Conservation (phyloP, 2,797 vertebrate species). For the Alauda arvensis region DNA sequence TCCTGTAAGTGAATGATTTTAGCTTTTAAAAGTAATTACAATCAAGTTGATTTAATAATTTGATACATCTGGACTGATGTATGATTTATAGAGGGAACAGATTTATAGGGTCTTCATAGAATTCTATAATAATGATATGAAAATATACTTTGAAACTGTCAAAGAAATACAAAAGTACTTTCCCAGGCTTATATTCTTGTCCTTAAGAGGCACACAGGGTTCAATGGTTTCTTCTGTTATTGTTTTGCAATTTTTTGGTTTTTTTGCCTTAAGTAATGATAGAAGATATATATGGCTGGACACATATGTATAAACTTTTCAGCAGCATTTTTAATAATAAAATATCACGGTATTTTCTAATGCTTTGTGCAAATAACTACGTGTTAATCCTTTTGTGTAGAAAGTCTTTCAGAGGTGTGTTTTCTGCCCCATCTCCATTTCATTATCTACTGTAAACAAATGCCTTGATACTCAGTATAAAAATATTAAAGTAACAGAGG, state of each 20-base stretch:
- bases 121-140: constrained; percentile 65
- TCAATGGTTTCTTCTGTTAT: constrained; percentile 83
- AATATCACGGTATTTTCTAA: constrained; percentile 98
- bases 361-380: constrained; percentile 77
- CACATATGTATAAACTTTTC: constrained; percentile 95
- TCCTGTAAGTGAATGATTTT: constrained; percentile 88
- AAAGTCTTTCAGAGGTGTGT: constrained; percentile 22
- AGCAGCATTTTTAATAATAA: constrained; percentile 98
- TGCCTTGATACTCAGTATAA: neutral
- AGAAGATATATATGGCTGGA: constrained; percentile 95
- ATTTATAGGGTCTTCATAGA: constrained; percentile 72
- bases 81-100: constrained; percentile 69
- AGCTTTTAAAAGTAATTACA: constrained; percentile 79
- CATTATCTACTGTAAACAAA: neutral
- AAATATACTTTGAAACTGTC: constrained; percentile 67
- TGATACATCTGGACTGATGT: constrained; percentile 63
- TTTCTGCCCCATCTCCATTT: constrained; percentile 15
- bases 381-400: constrained; percentile 65
- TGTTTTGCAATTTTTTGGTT: constrained; percentile 78
- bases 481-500: neutral
- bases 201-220: constrained; percentile 81
- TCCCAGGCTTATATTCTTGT: constrained; percentile 82
- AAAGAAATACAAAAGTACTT: constrained; percentile 75
- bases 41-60: constrained; percentile 66
- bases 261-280: constrained; percentile 92